Evolutionary conservation across 2,113 vertebrate genomes (phyloP).

Genomic region (human (Homo sapiens)): DNA sequence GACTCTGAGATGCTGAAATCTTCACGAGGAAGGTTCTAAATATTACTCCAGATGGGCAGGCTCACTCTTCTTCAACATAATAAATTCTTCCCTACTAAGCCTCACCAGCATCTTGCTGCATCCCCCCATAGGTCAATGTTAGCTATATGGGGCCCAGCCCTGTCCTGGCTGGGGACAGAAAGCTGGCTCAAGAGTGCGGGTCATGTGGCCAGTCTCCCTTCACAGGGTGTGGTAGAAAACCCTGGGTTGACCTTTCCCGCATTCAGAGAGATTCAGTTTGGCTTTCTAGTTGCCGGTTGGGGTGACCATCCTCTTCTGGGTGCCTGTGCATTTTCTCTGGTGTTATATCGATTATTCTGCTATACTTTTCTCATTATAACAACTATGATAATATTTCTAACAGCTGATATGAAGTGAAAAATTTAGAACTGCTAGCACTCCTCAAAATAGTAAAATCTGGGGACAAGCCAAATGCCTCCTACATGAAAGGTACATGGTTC

Average conservation of each 20-base stretch:
- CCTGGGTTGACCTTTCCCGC: neutral
- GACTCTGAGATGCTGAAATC: neutral
- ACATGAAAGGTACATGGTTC: neutral
- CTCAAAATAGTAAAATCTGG: neutral
- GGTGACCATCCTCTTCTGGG: neutral
- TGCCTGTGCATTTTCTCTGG: neutral
- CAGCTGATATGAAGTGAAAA: neutral
- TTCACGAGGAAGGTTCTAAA: neutral
- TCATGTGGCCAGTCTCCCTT: neutral
- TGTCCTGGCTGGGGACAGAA: neutral
- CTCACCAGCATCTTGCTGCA: neutral
- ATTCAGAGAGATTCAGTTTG: neutral
- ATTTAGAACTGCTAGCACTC: neutral
- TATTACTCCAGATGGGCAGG: neutral
- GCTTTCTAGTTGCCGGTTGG: rapidly evolving
- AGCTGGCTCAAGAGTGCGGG: neutral
- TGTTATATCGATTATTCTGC: neutral
- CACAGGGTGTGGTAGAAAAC: no score
- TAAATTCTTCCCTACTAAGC: neutral
- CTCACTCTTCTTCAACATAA: neutral
- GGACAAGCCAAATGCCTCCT: neutral
- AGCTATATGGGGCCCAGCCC: neutral
- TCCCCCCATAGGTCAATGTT: neutral
- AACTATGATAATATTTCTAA: neutral
- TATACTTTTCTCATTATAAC: neutral